Conservation (phyloP, 1,140 invertebrate species). For the Drosophila azteca region DNA sequence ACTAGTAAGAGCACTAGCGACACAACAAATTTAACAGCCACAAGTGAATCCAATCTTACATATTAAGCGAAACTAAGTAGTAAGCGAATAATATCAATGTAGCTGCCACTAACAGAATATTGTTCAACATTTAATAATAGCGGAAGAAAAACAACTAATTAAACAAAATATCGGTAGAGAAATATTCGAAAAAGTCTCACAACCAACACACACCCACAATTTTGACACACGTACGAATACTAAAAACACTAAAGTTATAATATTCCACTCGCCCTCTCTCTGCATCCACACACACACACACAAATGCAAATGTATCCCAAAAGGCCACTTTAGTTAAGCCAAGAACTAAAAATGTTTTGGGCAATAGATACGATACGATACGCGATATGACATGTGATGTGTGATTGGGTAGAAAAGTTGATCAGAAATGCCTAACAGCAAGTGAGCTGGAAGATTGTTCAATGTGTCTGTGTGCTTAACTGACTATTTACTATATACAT, state of each 20-base stretch:
- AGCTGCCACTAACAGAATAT: constrained; percentile 42
- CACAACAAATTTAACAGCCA: constrained; percentile 25
- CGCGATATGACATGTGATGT: constrained; percentile 1
- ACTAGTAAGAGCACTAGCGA: constrained; percentile 42
- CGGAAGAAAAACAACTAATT: constrained; percentile 32
- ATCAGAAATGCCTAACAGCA: constrained; percentile 36
- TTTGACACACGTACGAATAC: constrained; percentile 26
- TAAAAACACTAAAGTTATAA: constrained; percentile 28
- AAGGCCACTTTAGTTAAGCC: constrained; percentile 72
- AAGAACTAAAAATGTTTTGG: constrained; percentile 47
- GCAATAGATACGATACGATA: constrained; percentile 13
- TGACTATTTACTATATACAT: constrained; percentile 60
- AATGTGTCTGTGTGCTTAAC: constrained; percentile 50
- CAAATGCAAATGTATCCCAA: constrained; percentile 19
- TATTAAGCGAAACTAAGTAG: constrained; percentile 33
- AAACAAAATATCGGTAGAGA: constrained; percentile 40
- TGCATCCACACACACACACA: constrained; percentile 13
- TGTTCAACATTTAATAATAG: constrained; percentile 50
- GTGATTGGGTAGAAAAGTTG: constrained; percentile 9
- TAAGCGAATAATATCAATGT: constrained; percentile 27
- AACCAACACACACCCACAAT: constrained; percentile 15
- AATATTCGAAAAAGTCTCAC: constrained; percentile 8
- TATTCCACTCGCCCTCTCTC: constrained; percentile 18
- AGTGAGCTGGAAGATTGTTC: neutral
- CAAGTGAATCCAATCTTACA: constrained; percentile 48